Conservation (phyloP, 2,797 vertebrate genomes). For the Hemibagrus guttatus region DNA sequence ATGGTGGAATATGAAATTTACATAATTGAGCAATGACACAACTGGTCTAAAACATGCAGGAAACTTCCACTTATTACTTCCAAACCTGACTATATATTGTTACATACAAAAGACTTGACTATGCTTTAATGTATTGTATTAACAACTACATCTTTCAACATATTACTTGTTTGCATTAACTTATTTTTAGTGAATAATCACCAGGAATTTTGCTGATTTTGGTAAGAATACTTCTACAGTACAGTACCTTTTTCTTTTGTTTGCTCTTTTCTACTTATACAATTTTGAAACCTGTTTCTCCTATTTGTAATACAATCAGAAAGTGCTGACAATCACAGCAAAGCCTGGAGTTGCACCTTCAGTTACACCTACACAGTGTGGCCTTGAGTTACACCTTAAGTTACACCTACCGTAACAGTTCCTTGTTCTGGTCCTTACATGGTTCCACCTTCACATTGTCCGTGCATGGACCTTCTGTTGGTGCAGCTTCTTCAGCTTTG, state of each 20-base stretch:
- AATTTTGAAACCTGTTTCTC: background rate
- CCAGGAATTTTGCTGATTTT: background rate
- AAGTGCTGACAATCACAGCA: background rate
- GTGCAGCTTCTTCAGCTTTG: constrained; percentile 65
- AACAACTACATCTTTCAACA: background rate
- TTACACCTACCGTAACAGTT: constrained; percentile 77
- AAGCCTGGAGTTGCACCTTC: too few species aligned
- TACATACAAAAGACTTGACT: background rate
- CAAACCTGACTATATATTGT: background rate
- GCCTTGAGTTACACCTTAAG: background rate
- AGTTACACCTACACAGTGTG: background rate
- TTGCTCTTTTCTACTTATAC: background rate
- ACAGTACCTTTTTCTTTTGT: background rate
- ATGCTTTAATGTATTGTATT: background rate
- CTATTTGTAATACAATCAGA: background rate
- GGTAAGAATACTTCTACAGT: background rate
- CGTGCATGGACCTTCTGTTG: constrained; percentile 51
- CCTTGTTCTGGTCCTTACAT: constrained; percentile 67
- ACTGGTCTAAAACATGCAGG: background rate
- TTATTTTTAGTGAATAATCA: background rate
- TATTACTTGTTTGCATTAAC: background rate
- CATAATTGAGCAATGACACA: background rate
- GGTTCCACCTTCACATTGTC: constrained; percentile 57
- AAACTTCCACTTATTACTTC: background rate
- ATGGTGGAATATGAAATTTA: constrained; percentile 5